These are phyloP conservation scores for Rhodeus uyekii DNA, from an alignment of 2,797 vertebrate genomes.

Conservation along the genomic window DNA sequence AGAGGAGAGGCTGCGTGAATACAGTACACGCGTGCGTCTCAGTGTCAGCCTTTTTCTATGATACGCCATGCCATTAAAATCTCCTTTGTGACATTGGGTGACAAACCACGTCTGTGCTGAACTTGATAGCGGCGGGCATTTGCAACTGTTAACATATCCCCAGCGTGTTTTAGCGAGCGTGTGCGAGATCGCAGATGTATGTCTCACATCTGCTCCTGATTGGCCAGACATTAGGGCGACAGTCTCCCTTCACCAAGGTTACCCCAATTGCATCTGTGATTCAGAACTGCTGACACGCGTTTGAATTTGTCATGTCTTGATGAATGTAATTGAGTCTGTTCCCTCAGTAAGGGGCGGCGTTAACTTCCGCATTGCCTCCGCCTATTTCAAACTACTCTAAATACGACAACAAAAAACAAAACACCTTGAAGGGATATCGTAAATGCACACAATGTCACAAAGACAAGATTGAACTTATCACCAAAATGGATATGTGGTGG, in stretches of 20 bases:
- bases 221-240: slow-evolving; percentile 90
- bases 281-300: slow-evolving; percentile 87
- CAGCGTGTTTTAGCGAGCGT: slow-evolving; percentile 70
- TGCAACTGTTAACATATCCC: slow-evolving; percentile 87
- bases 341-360: slow-evolving; percentile 57
- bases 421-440: slow-evolving; percentile 38
- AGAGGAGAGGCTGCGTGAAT: slow-evolving; percentile 76
- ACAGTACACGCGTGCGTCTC: slow-evolving; percentile 58
- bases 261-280: slow-evolving; percentile 89
- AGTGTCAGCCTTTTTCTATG: slow-evolving; percentile 78
- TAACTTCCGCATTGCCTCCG: slow-evolving; percentile 66
- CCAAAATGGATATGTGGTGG: background rate
- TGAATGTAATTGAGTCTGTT: slow-evolving; percentile 85
- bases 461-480: slow-evolving; percentile 62
- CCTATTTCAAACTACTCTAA: slow-evolving; percentile 60
- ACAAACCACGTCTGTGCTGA: slow-evolving; percentile 91
- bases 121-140: slow-evolving; percentile 87
- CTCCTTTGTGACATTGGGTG: slow-evolving; percentile 89
- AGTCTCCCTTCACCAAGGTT: slow-evolving; percentile 93
- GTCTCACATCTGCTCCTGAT: slow-evolving; percentile 86
- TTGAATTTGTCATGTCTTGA: slow-evolving; percentile 90
- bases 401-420: slow-evolving; percentile 71
- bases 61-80: slow-evolving; percentile 88
- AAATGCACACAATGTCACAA: slow-evolving; percentile 61
- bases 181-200: slow-evolving; percentile 43